phyloP scores from a whole-genome alignment of 2,888 invertebrate genomes.

The Creontiades dilutus region DNA sequence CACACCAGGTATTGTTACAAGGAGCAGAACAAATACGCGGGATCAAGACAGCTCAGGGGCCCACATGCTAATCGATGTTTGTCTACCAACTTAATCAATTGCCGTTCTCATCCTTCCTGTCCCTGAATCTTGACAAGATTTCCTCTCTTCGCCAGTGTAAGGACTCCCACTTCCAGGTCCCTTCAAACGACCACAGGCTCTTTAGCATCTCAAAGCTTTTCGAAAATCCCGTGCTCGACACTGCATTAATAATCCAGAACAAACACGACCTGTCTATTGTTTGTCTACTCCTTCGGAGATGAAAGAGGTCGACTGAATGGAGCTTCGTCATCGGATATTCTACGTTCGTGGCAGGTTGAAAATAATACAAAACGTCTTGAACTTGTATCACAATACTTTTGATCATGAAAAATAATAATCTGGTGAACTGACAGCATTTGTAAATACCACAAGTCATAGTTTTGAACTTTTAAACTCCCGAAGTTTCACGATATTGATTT shows the following conservation, averaged over 20 bases:
- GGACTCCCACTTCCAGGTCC: not conserved
- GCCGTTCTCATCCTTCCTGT: slow-evolving; percentile 4
- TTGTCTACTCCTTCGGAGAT: slow-evolving; percentile 45
- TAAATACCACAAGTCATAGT: too few species aligned
- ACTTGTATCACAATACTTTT: too few species aligned
- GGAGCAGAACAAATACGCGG: not conserved
- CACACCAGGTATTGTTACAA: slow-evolving; percentile 39
- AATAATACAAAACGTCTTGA: not conserved
- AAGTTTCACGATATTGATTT: too few species aligned
- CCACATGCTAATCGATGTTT: slow-evolving; percentile 54
- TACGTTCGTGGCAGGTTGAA: not conserved
- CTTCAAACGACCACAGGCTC: not conserved
- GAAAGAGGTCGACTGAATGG: slow-evolving; percentile 24
- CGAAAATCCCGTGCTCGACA: not conserved
- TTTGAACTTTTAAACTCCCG: too few species aligned
- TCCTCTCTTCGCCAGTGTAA: not conserved
- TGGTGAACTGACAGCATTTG: too few species aligned
- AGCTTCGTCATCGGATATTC: slow-evolving; percentile 34
- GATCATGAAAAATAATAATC: too few species aligned
- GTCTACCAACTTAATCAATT: slow-evolving; percentile 52
- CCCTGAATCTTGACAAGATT: not conserved
- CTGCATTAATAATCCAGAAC: not conserved
- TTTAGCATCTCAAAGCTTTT: slow-evolving; percentile 51
- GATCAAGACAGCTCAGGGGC: not conserved
- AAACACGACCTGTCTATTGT: slow-evolving; percentile 1